These are phyloP conservation scores for Galerucella nymphaeae DNA, from an alignment of 2,888 invertebrate species.

Conservation along the genomic window DNA sequence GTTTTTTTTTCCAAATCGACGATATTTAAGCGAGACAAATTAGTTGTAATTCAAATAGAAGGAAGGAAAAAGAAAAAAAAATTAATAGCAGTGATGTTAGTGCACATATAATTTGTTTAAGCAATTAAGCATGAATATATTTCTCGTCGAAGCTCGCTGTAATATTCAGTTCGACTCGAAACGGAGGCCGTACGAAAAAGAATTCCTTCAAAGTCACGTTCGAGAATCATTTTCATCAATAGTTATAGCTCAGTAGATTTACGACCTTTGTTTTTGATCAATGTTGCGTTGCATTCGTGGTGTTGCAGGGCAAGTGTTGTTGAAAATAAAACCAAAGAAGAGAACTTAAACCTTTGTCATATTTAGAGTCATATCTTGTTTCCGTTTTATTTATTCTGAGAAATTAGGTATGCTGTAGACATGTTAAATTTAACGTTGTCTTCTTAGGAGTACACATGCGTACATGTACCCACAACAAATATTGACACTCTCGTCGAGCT, in stretches of 20 bases:
- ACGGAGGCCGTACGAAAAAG: constrained; percentile 52
- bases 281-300: constrained; percentile 45
- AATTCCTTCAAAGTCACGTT: constrained; percentile 54
- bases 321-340: constrained; percentile 36
- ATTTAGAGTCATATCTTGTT: constrained; percentile 34
- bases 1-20: background rate
- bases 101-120: constrained; percentile 44
- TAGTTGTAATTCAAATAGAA: constrained; percentile 7
- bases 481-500: background rate
- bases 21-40: background rate
- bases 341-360: constrained; percentile 34
- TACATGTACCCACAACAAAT: background rate
- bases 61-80: background rate
- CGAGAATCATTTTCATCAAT: constrained; percentile 53
- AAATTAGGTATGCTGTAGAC: constrained; percentile 27
- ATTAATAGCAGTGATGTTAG: constrained; percentile 15
- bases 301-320: constrained; percentile 39
- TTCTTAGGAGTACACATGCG: background rate
- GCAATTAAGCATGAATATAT: constrained; percentile 46
- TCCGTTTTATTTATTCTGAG: constrained; percentile 33
- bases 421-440: constrained; percentile 25
- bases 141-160: constrained; percentile 45
- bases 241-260: constrained; percentile 53
- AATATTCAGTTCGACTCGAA: constrained; percentile 44
- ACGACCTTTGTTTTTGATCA: constrained; percentile 48